Conservation (phyloP, 2,113 vertebrate species). For the Phoenicopterus ruber region DNA sequence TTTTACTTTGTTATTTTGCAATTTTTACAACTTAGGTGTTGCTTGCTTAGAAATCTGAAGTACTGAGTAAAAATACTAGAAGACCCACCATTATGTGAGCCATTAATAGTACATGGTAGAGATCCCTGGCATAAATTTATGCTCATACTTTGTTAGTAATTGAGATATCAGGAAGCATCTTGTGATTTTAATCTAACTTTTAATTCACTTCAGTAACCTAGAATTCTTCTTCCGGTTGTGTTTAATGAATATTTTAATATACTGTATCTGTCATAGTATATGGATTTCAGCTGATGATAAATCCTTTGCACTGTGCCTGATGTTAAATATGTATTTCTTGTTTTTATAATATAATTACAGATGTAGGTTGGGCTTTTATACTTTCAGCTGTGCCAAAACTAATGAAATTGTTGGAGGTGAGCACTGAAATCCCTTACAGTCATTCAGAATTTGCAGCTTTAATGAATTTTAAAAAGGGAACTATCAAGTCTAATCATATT, state of each 20-base stretch:
- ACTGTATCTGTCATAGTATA: not conserved
- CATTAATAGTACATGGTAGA: not conserved
- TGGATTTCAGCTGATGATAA: not conserved
- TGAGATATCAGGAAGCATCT: not conserved
- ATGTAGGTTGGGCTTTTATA: not conserved
- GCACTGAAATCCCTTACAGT: not conserved
- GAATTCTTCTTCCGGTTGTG: not conserved
- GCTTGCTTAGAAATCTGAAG: not conserved
- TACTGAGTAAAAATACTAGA: not conserved
- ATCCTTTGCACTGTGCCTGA: not conserved
- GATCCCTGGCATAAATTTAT: not conserved
- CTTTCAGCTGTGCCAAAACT: not conserved
- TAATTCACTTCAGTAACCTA: not conserved
- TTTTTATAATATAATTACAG: not conserved
- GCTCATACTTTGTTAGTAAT: not conserved
- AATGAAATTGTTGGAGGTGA: not conserved
- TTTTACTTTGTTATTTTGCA: not conserved
- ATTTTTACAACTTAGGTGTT: not conserved
- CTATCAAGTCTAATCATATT: constrained; percentile 8
- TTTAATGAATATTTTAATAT: not conserved
- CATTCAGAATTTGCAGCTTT: constrained; percentile 15
- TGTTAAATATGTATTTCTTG: not conserved
- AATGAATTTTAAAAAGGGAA: constrained; percentile 16
- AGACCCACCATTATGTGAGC: not conserved
- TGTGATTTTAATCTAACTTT: not conserved